Evolutionary conservation across 2,797 vertebrate species (phyloP), one percentile per base, ranked within the genome.

Genomic region (Trematocara caparti): DNA sequence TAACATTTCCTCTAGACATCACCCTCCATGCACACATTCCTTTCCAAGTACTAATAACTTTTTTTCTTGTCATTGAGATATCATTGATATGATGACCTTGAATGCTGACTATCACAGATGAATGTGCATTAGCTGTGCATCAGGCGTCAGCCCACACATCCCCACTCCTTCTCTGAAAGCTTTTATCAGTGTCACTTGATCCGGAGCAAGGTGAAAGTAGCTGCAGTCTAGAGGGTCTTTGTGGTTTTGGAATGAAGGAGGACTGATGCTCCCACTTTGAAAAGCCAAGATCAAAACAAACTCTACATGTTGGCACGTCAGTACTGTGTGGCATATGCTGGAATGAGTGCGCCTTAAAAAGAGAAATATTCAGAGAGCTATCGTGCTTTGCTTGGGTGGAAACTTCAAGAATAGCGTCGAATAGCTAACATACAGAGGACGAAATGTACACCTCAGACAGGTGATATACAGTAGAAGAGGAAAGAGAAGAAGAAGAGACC

Each of bases 111-210:
- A 62, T 59, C 51, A 48, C 49, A 47, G 36, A 48, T 5, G 59
- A 83, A 72, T 62, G 62, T 57, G 76, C 80, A 83, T 79, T 82
- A 85, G 49, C 19, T 3, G 3, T 69, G 78, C 75, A 79, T 50
- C 40, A 49, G 21, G n/a, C 55, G 38, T 75, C 85, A 59, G 86
- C 88, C 89, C 82, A 89, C 80, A 84, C 86, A 47, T 81, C 78
- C 75, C 82, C 62, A 51, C 50, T 48, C 19, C 55, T 83, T 84
- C 79, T 64, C 83, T 90, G 73, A 89, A 92, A 93, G 93, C 94
- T 95, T 93, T 95, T 92, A 92, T 85, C 83, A 81, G 69, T 79
- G 94, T 92, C 93, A 95, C 89, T 91, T 90, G 91, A 95, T 94
- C 93, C 79, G 27, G 83, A 73, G 59, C 59, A 91, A 75, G 84